These are phyloP conservation scores for Silurus asotus DNA, from an alignment of 2,113 vertebrate species.

Conservation along the genomic window DNA sequence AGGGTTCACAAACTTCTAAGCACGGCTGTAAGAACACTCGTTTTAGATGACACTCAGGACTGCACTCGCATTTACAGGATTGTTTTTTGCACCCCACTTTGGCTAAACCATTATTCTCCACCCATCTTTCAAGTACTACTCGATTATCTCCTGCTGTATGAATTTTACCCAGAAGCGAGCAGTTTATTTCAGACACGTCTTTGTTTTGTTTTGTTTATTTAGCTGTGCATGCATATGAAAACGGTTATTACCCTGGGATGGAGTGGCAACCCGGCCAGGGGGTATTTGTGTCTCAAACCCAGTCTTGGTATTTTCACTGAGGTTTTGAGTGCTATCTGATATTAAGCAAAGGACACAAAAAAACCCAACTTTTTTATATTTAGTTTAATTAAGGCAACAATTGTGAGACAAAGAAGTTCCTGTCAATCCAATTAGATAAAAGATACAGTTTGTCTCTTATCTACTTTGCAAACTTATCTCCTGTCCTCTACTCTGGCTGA, in stretches of 20 bases:
- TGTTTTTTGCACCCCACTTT: background rate
- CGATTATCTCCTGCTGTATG: background rate
- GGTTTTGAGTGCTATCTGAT: background rate
- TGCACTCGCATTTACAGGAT: background rate
- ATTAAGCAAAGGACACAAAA: background rate
- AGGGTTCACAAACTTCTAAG: too few species aligned
- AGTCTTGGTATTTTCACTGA: background rate
- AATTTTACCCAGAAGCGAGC: background rate
- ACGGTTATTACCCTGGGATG: conserved; percentile 3
- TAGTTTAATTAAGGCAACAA: background rate
- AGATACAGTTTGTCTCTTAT: background rate
- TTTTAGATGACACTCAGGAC: background rate
- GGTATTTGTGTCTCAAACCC: background rate
- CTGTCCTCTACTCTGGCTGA: background rate
- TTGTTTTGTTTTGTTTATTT: background rate
- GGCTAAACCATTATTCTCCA: background rate
- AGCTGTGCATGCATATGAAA: conserved; percentile 36
- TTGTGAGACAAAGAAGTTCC: background rate
- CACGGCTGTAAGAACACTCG: background rate
- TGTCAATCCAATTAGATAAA: background rate
- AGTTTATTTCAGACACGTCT: background rate
- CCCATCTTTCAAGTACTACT: background rate
- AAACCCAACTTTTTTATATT: background rate
- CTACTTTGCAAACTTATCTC: background rate
- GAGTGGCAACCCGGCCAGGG: background rate